These are phyloP conservation scores for Ichneumoninae sp. DNA, from an alignment of 2,888 invertebrate genomes.

Conservation along the genomic window DNA sequence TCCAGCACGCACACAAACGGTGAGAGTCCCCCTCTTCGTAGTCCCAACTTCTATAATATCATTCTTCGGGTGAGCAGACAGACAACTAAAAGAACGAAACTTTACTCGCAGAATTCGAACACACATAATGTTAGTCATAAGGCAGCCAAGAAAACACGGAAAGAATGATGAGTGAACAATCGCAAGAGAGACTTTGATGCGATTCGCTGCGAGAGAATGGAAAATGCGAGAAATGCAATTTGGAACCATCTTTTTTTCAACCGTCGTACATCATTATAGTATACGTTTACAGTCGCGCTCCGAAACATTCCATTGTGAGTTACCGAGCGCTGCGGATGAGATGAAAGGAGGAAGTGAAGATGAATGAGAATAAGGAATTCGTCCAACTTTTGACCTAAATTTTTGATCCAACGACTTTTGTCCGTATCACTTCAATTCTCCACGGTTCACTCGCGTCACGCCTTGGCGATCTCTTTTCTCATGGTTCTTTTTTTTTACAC, in stretches of 20 bases:
- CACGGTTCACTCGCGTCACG: background rate
- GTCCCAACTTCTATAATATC: slow-evolving; percentile 12
- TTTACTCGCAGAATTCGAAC: background rate
- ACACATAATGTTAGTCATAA: background rate
- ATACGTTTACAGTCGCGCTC: slow-evolving; percentile 1
- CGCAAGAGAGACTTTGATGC: background rate
- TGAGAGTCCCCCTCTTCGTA: background rate
- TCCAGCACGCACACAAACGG: background rate
- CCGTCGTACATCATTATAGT: background rate
- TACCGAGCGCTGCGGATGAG: background rate
- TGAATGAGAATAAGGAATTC: slow-evolving; percentile 29
- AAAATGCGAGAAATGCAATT: slow-evolving; percentile 7
- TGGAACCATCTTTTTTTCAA: background rate
- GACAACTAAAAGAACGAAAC: slow-evolving; percentile 2
- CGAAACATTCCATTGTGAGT: background rate
- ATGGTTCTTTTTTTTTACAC: background rate
- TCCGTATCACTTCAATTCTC: slow-evolving; percentile 32
- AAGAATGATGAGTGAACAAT: slow-evolving; percentile 14
- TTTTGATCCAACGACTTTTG: slow-evolving; percentile 35
- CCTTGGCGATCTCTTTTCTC: slow-evolving; percentile 22
- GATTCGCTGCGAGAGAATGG: background rate
- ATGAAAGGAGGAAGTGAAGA: slow-evolving; percentile 9
- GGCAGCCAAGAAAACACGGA: background rate
- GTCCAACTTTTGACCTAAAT: slow-evolving; percentile 38
- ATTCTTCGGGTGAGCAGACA: background rate